A percentile compares a stretch with the other conserved stretches of the same genome.
Conservation (phyloP, 2,797 vertebrate species). For the Sphenodon punctatus region DNA sequence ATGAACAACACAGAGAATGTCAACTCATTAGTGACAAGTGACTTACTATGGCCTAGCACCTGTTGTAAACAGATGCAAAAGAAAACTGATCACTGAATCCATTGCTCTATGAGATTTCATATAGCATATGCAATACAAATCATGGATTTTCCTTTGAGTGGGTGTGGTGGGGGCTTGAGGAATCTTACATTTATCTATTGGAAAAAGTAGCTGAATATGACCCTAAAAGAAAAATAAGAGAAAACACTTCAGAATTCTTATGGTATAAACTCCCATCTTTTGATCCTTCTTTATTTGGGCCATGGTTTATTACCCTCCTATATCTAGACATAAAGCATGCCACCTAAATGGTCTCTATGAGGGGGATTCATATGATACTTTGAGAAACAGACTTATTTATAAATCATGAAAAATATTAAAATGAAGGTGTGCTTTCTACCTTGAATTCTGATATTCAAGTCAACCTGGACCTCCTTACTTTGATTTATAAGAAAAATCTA, state of each 20-base stretch:
- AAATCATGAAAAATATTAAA: no score
- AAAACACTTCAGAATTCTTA: background rate
- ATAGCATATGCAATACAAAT: background rate
- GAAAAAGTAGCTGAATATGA: background rate
- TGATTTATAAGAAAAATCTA: background rate
- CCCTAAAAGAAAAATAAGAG: background rate
- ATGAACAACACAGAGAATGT: background rate
- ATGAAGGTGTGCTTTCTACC: no score
- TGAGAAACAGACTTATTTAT: no score
- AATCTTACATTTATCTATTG: background rate
- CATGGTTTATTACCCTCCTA: no score
- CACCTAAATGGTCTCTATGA: no score
- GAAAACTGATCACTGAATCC: background rate
- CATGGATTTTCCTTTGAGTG: background rate
- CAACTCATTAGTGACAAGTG: background rate
- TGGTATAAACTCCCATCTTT: no score
- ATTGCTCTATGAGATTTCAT: no score
- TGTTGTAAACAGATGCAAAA: accelerated
- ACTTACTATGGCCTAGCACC: background rate
- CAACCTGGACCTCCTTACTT: background rate
- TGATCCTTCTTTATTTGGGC: no score
- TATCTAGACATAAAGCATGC: no score
- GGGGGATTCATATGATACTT: no score
- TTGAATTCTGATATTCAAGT: background rate
- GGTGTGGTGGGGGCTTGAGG: background rate